Base-by-base conservation (phyloP, 1,140 invertebrate genomes). In the Drosophila fuyamai region DNA sequence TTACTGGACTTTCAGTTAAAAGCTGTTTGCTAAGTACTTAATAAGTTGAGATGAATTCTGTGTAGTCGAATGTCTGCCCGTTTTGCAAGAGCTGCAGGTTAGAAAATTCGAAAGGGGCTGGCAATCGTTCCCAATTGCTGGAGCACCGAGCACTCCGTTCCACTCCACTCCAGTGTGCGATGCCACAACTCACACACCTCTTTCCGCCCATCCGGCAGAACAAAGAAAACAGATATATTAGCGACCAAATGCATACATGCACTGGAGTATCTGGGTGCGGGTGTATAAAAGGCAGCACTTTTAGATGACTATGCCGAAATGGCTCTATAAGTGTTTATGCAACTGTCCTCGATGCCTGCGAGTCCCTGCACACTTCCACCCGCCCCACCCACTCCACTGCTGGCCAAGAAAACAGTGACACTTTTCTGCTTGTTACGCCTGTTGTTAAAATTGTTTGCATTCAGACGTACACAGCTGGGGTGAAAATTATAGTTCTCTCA, bases 151-250 rank as follows among this genome's bases (percentile, higher is more conserved):
- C 29, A 32, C 47, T 66, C 35, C 36, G 16, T n/a, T 38, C 9
- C 43, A 66, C 32, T 54, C 32, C 47, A 36, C 35, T 35, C 43
- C 36, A 27, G 13, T 10, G 23, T 4, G 23, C 29, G 40, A 36
- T 44, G 14, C 60, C 50, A 62, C 40, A 40, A 29, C 36, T 2
- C 23, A 38, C 65, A 50, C 59, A 60, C 46, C 65, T 36, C 38
- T 41, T 10, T 38, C 56, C 58, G 57, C 60, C 27, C 51, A 59
- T 40, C 40, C 51, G 35, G 48, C 62, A 63, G 71, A 63, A 90
- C 84, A 88, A 79, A 84, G 76, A 83, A 88, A 88, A 84, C 84
- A 88, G 84, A 88, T 75, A 81, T 88, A 88, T 88, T 88, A 88
- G 84, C 84, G 84, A 73, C 84, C 84, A 78, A 53, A 63, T 74